Conservation (phyloP, 2,113 vertebrate species). For the Puffinus mauretanicus region DNA sequence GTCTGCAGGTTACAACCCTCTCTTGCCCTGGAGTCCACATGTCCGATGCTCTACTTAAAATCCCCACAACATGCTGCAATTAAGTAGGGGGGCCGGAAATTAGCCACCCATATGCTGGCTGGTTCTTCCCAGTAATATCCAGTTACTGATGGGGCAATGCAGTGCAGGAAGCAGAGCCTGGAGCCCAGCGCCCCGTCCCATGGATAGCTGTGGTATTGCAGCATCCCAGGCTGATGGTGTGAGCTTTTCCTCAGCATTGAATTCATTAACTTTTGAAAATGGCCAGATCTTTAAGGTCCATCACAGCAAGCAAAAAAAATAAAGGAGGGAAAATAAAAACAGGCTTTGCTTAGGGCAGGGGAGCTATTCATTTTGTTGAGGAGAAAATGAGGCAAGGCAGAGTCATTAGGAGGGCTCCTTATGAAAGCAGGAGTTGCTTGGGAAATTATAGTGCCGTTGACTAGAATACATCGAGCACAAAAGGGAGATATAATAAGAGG, state of each 20-base stretch:
- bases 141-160: neutral
- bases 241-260: neutral
- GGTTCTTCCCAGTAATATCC: neutral
- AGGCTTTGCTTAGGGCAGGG: constrained; percentile 35
- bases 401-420: constrained; percentile 56
- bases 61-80: neutral
- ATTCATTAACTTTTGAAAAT: neutral
- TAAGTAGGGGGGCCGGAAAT: neutral
- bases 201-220: neutral
- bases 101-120: neutral
- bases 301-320: constrained; percentile 11
- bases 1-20: neutral
- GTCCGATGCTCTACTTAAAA: neutral
- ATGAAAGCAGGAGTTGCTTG: constrained; percentile 54
- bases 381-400: constrained; percentile 57
- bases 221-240: neutral
- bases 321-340: constrained; percentile 45
- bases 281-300: neutral
- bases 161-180: neutral
- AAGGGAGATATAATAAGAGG: constrained; percentile 65
- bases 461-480: constrained; percentile 64
- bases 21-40: neutral
- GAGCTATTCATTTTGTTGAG: constrained; percentile 44
- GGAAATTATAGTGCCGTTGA: constrained; percentile 66
- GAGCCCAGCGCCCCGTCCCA: neutral